These are phyloP conservation scores for Drosophila eugracilis DNA, from an alignment of 1,140 invertebrate genomes.

Conservation along the genomic window DNA sequence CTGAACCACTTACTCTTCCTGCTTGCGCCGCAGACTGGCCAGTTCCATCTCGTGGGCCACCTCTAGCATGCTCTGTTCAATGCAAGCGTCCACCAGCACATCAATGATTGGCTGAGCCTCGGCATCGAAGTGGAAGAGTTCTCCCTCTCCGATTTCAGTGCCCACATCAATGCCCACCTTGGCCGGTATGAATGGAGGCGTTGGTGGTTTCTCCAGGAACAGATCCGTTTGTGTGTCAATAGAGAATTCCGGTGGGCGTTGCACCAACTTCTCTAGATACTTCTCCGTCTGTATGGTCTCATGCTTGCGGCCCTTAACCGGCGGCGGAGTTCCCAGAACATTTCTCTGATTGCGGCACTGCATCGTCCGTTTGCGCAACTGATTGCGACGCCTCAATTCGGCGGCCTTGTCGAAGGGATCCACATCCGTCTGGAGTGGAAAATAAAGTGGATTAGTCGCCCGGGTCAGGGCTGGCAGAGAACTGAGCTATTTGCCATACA, in stretches of 20 bases:
- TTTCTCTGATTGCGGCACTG: constrained; percentile 85
- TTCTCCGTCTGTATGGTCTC: constrained; percentile 94
- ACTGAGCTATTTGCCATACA: not conserved
- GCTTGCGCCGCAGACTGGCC: constrained; percentile 90
- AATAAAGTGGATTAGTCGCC: constrained; percentile 46
- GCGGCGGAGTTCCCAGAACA: constrained; percentile 88
- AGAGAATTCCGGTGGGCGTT: constrained; percentile 90
- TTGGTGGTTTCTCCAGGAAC: constrained; percentile 91
- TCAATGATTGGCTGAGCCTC: constrained; percentile 95
- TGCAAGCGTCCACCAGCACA: constrained; percentile 93
- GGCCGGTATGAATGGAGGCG: constrained; percentile 90
- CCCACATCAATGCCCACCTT: constrained; percentile 91
- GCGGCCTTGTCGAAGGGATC: constrained; percentile 84
- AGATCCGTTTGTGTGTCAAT: constrained; percentile 94
- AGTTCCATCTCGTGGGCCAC: constrained; percentile 92
- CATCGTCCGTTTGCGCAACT: constrained; percentile 85
- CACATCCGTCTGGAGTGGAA: constrained; percentile 59
- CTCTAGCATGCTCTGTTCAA: constrained; percentile 94
- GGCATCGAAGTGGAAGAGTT: constrained; percentile 95
- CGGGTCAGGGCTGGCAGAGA: constrained; percentile 59
- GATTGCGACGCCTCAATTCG: constrained; percentile 86
- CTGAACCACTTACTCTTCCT: constrained; percentile 86
- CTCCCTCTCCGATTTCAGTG: constrained; percentile 95
- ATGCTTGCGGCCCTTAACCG: constrained; percentile 91
- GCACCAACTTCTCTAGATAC: constrained; percentile 93